A percentile compares a stretch with the other conserved stretches of the same genome.
These are phyloP conservation scores for Sebastes jordani DNA, from an alignment of 2,797 vertebrate genomes.

Conservation along the genomic window DNA sequence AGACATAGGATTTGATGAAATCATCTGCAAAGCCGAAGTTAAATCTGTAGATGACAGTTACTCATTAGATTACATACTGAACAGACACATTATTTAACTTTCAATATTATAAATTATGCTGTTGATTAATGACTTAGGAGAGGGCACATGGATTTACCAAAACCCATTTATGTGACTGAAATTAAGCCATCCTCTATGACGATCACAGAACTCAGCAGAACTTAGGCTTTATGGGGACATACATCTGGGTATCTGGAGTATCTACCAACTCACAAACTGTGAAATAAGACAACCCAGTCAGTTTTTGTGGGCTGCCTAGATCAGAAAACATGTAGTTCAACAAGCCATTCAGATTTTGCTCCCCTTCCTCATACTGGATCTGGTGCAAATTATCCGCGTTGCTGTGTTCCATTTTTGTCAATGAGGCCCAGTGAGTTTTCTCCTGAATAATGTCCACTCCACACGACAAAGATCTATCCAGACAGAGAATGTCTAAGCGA, in stretches of 20 bases:
- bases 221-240: not conserved
- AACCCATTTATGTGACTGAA: slow-evolving; percentile 5
- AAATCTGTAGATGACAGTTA: not conserved
- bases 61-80: not conserved
- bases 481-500: too few species aligned
- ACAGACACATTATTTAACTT: slow-evolving; percentile 9
- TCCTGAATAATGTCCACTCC: too few species aligned
- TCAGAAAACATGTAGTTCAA: not conserved
- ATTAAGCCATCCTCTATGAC: not conserved
- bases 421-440: too few species aligned
- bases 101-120: slow-evolving; percentile 1
- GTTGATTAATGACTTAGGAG: slow-evolving; percentile 14
- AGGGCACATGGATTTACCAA: not conserved
- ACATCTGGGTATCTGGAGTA: not conserved
- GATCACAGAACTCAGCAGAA: not conserved
- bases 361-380: too few species aligned
- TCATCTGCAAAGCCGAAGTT: slow-evolving; percentile 8
- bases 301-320: not conserved
- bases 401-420: too few species aligned
- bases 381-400: too few species aligned
- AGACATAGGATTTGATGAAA: slow-evolving; percentile 24
- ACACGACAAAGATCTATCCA: too few species aligned
- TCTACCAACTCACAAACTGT: not conserved
- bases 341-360: not conserved
- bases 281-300: not conserved